Evolutionary conservation across 2,888 invertebrate species (phyloP).

Genomic region (Eristalis pertinax): DNA sequence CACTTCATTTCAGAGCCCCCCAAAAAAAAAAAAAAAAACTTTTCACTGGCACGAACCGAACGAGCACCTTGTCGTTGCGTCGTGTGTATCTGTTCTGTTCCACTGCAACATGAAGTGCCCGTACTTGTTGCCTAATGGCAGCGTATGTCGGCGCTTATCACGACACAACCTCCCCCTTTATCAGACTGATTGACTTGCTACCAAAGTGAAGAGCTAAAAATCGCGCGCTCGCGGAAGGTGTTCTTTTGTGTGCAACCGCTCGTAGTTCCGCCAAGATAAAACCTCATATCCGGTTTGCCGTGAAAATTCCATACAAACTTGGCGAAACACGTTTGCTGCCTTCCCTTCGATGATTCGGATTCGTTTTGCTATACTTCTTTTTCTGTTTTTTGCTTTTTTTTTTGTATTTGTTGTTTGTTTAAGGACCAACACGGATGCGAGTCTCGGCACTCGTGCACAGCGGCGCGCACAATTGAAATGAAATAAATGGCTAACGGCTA

Average conservation of each 20-base stretch:
- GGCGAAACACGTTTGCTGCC: constrained; percentile 44
- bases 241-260: constrained; percentile 50
- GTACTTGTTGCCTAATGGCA: constrained; percentile 22
- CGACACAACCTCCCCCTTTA: constrained; percentile 42
- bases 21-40: constrained; percentile 7
- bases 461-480: constrained; percentile 33
- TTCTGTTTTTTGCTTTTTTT: too few species aligned
- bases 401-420: constrained; percentile 12
- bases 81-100: neutral
- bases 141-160: constrained; percentile 51
- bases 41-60: neutral
- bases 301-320: constrained; percentile 29
- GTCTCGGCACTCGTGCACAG: neutral
- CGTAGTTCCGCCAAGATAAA: constrained; percentile 47
- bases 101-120: constrained; percentile 12
- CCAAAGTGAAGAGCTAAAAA: constrained; percentile 12
- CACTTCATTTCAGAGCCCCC: neutral
- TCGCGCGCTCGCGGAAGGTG: constrained; percentile 26
- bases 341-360: constrained; percentile 31
- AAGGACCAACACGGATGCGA: constrained; percentile 60
- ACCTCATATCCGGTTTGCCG: constrained; percentile 54
- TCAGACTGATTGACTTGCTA: constrained; percentile 55
- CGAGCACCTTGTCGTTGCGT: constrained; percentile 15
- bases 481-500: constrained; percentile 50
- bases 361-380: constrained; percentile 15